phyloP scores from a whole-genome alignment of 1,140 invertebrate genomes.

The Formica exsecta region DNA sequence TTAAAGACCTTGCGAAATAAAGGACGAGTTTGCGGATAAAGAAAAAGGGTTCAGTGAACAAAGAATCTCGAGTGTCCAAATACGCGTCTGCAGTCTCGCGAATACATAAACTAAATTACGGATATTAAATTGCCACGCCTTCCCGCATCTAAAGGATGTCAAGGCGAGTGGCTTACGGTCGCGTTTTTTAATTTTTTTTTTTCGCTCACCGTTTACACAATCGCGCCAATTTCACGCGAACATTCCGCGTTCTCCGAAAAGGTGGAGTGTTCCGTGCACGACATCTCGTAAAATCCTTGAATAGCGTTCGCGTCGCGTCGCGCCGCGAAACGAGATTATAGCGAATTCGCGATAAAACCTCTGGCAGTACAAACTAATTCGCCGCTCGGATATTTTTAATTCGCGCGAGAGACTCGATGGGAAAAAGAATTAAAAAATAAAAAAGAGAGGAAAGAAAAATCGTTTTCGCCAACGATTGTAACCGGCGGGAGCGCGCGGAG shows the following conservation, averaged over 20 bases:
- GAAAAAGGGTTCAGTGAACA: background rate
- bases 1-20: background rate
- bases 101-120: background rate
- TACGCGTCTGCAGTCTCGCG: background rate
- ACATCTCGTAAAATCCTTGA: slow-evolving; percentile 36
- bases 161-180: slow-evolving; percentile 16
- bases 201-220: slow-evolving; percentile 19
- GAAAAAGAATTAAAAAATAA: too few relatives aligned
- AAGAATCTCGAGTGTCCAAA: background rate
- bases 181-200: background rate
- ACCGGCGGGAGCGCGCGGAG: slow-evolving; percentile 17
- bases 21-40: background rate
- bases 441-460: background rate
- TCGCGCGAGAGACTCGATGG: background rate
- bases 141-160: slow-evolving; percentile 1
- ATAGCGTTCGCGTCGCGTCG: background rate
- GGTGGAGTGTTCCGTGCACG: background rate
- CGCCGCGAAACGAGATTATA: slow-evolving; percentile 31
- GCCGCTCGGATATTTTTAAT: slow-evolving; percentile 43
- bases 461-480: slow-evolving; percentile 23
- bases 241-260: background rate
- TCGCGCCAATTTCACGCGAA: slow-evolving; percentile 17
- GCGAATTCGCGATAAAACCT: slow-evolving; percentile 24
- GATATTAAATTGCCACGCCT: background rate
- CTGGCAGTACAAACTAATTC: slow-evolving; percentile 23